Base-by-base conservation (phyloP, 2,113 vertebrate genomes). In the Phalacrocorax aristotelis region DNA sequence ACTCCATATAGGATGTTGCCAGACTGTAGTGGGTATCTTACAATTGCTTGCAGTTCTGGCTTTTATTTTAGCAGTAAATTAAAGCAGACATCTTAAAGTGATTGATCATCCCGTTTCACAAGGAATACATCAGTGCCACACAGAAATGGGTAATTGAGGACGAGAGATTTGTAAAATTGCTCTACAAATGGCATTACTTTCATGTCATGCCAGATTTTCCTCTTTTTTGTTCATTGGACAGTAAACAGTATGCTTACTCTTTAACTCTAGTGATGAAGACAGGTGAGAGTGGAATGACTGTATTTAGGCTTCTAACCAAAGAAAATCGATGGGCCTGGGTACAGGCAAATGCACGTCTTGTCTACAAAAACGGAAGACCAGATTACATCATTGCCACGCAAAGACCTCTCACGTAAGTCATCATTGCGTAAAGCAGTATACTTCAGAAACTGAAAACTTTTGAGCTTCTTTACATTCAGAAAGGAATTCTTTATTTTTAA, bases 301-400 rank as follows among this genome's bases (percentile, higher is more conserved):
- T 98, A n/a, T 99, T 99, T 97, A 97, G 99, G 86, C 98, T 99
- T 88, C 98, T 99, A 70, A 98, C 98, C 83, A 99, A 99, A 98
- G 97, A 97, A 76, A 98, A 98, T 52, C 92, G 97, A 81, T 99
- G 99, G 99, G 44, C 98, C 30, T 99, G 99, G 98, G 74, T 99
- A 30, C 98, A 99, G 97, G 98, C 98, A 71, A 99, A 99, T 38
- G 99, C 98, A 22, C 98, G 98, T 21, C 97, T 99, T 58, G 97
- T 99, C 83, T 99, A 99, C 97, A 99, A 98, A 97, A 99, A 99
- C 38, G 98, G 98, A 72, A 98, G 97, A 88, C 98, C 99, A 1
- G 99, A 99, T 95, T 99, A 98, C 72, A 98, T 99, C 92, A 99
- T 99, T 34, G 97, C 98, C 40, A 98, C 98, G 0, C 98, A 99